A percentile compares a stretch with the other conserved stretches of the same genome.
Conservation (phyloP, 64 coral and sea anemone species). For the Montipora efflorescens region DNA sequence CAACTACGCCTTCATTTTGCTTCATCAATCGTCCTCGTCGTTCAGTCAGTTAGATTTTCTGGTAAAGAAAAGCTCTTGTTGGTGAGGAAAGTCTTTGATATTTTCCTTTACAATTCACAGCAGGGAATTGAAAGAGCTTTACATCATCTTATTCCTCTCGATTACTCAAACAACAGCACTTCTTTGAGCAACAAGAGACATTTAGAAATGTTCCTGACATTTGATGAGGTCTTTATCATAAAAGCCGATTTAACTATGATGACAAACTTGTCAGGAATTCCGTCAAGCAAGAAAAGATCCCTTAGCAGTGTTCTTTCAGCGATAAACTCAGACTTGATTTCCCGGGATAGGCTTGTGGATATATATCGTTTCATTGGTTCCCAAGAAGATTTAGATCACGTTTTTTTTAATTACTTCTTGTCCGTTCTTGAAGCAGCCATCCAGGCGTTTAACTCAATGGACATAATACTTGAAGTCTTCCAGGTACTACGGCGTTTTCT, state of each 20-base stretch:
- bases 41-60: background rate
- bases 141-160: background rate
- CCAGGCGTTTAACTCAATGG: background rate
- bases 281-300: background rate
- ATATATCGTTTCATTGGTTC: slow-evolving; percentile 11
- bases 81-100: background rate
- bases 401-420: background rate
- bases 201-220: background rate
- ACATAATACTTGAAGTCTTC: background rate
- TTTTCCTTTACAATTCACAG: background rate
- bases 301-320: background rate
- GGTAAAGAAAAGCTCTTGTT: background rate
- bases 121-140: background rate
- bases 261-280: background rate
- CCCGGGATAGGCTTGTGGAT: background rate
- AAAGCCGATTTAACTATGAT: background rate
- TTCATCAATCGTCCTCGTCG: background rate
- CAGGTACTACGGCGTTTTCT: background rate
- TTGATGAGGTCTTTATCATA: background rate
- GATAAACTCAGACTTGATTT: background rate
- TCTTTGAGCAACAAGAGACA: background rate
- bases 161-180: background rate
- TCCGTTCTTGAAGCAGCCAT: background rate
- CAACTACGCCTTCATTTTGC: background rate
- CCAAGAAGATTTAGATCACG: background rate